Conservation (phyloP, 2,888 invertebrate genomes). For the Trichopria drosophilae region DNA sequence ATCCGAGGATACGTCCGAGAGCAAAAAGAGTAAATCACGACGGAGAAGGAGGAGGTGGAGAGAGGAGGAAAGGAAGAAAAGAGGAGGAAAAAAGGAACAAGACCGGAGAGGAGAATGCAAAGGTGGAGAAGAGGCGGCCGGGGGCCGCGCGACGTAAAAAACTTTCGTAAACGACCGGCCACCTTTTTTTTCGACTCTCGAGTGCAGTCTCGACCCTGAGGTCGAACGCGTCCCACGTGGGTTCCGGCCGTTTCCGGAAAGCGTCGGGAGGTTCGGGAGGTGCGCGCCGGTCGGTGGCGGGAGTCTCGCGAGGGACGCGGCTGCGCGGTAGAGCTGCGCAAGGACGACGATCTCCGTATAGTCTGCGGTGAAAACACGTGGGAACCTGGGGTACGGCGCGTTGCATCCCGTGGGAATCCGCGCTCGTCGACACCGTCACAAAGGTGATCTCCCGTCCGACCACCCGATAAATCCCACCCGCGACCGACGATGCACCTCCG, state of each 20-base stretch:
- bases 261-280: no score
- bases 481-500: no score
- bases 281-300: conserved; percentile 3
- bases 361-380: conserved; percentile 52
- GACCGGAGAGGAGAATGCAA: background rate
- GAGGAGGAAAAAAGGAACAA: background rate
- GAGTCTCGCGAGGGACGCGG: conserved; percentile 38
- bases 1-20: no score
- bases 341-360: no score
- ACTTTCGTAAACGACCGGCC: conserved; percentile 9
- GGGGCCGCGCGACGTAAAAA: no score
- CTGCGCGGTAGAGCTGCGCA: conserved; percentile 45
- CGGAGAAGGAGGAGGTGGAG: no score
- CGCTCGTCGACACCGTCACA: conserved; percentile 39
- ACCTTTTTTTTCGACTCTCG: conserved; percentile 8
- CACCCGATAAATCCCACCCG: conserved; percentile 41
- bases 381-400: conserved; percentile 44
- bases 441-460: conserved; percentile 42
- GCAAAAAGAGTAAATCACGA: no score
- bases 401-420: conserved; percentile 52
- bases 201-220: conserved; percentile 14
- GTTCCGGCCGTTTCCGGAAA: no score
- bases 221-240: conserved; percentile 29
- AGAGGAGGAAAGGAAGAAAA: background rate
- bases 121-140: no score